A percentile compares a stretch with the other conserved stretches of the same genome.
Evolutionary conservation across 2,888 invertebrate genomes (phyloP).

Genomic region (Flexamia atlantica): DNA sequence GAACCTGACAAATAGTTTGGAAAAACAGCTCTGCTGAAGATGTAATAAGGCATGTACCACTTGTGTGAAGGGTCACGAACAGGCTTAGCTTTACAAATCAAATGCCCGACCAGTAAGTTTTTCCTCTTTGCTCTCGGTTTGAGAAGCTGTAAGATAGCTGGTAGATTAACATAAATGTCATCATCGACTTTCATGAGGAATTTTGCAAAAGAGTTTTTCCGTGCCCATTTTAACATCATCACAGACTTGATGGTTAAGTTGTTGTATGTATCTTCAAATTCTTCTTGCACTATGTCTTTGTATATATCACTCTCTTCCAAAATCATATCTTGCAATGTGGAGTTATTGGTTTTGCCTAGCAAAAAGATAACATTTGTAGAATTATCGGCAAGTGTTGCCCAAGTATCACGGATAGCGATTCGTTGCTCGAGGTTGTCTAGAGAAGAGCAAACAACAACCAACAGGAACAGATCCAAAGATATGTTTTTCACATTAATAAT

Average conservation of each 20-base stretch:
- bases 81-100: conserved; percentile 88
- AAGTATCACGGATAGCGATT: conserved; percentile 83
- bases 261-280: conserved; percentile 90
- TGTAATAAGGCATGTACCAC: conserved; percentile 90
- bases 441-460: conserved; percentile 88
- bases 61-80: conserved; percentile 86
- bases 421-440: conserved; percentile 83
- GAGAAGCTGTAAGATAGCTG: conserved; percentile 78
- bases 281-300: conserved; percentile 90
- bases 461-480: conserved; percentile 76
- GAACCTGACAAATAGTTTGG: conserved; percentile 91
- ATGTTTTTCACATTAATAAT: conserved; percentile 75
- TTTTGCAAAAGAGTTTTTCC: conserved; percentile 78
- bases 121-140: conserved; percentile 71
- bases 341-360: conserved; percentile 79
- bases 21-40: conserved; percentile 85
- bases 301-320: conserved; percentile 82
- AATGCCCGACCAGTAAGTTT: conserved; percentile 82
- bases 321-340: conserved; percentile 80
- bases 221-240: conserved; percentile 90
- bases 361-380: conserved; percentile 76
- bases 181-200: conserved; percentile 92
- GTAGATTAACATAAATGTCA: conserved; percentile 90
- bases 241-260: conserved; percentile 92
- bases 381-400: conserved; percentile 77